A percentile compares a stretch with the other conserved stretches of the same genome.
phyloP scores from a whole-genome alignment of 2,797 vertebrate genomes.

The Rhinatrema bivittatum region DNA sequence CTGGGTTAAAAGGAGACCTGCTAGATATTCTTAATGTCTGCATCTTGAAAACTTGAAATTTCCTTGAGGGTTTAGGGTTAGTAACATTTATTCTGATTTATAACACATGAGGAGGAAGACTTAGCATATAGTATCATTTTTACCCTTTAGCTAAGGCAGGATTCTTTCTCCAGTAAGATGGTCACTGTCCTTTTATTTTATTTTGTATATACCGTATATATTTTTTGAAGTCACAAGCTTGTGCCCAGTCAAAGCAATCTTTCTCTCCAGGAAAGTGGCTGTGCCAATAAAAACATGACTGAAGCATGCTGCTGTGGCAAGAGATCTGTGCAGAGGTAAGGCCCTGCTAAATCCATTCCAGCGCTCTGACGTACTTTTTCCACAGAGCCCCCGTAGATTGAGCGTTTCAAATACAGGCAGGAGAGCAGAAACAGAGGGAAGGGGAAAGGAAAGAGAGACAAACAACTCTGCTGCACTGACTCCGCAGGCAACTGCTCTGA shows the following conservation, averaged over 20 bases:
- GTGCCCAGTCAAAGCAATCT: background rate
- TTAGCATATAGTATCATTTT: fast-evolving
- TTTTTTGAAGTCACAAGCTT: fast-evolving
- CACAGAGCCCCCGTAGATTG: background rate
- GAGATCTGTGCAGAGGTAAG: fast-evolving
- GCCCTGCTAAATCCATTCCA: background rate
- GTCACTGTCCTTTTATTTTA: fast-evolving
- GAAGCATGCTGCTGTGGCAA: fast-evolving
- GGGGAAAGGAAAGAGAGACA: background rate
- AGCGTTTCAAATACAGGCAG: background rate
- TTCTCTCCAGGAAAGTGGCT: fast-evolving
- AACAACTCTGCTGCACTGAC: background rate
- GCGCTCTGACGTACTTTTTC: fast-evolving
- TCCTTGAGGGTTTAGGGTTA: background rate
- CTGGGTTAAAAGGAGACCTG: too few relatives aligned
- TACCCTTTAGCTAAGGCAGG: too few relatives aligned
- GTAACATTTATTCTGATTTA: background rate
- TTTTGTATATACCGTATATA: too few relatives aligned
- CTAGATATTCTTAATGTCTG: too few relatives aligned
- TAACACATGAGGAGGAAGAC: fast-evolving
- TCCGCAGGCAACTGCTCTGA: constrained; percentile 1
- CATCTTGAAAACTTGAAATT: too few relatives aligned
- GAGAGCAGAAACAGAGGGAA: fast-evolving
- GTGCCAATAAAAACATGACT: fast-evolving
- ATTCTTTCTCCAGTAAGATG: background rate